These are phyloP conservation scores for Gobio gobio DNA, from an alignment of 2,113 vertebrate species.

Conservation along the genomic window DNA sequence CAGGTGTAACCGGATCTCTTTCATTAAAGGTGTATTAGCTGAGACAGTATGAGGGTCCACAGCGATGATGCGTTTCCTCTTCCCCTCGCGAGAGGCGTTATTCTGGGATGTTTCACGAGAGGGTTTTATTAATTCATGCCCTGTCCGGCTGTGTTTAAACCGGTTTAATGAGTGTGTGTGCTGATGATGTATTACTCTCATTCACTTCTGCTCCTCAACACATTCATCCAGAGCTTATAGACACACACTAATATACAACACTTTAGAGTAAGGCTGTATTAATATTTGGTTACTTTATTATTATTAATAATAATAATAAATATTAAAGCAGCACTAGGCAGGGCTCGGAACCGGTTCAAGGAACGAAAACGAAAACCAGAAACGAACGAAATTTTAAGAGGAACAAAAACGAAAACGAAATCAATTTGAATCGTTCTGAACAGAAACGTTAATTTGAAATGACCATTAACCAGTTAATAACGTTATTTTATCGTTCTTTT, in stretches of 20 bases:
- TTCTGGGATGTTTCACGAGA: conserved; percentile 10
- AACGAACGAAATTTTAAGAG: too few relatives aligned
- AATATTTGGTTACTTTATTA: neutral
- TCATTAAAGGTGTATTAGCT: conserved; percentile 14
- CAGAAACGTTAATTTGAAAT: too few relatives aligned
- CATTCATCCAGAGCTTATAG: too few relatives aligned
- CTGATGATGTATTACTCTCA: neutral
- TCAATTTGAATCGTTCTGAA: too few relatives aligned
- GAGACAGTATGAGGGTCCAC: neutral
- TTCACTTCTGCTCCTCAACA: too few relatives aligned
- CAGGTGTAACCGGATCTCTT: neutral
- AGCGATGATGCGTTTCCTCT: conserved; percentile 9
- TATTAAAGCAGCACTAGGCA: too few relatives aligned
- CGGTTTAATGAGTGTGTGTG: neutral
- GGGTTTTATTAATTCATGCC: conserved; percentile 8
- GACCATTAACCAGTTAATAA: too few relatives aligned
- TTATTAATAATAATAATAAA: neutral
- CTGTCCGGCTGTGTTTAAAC: neutral
- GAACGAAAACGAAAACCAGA: too few relatives aligned
- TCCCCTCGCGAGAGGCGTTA: neutral
- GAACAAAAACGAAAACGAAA: too few relatives aligned
- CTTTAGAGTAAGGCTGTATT: neutral
- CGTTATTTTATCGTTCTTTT: too few relatives aligned
- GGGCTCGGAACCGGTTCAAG: too few relatives aligned
- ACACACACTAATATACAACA: too few relatives aligned